Evolutionary conservation across 1,140 invertebrate genomes (phyloP).

Genomic region (Drosophila bocqueti): DNA sequence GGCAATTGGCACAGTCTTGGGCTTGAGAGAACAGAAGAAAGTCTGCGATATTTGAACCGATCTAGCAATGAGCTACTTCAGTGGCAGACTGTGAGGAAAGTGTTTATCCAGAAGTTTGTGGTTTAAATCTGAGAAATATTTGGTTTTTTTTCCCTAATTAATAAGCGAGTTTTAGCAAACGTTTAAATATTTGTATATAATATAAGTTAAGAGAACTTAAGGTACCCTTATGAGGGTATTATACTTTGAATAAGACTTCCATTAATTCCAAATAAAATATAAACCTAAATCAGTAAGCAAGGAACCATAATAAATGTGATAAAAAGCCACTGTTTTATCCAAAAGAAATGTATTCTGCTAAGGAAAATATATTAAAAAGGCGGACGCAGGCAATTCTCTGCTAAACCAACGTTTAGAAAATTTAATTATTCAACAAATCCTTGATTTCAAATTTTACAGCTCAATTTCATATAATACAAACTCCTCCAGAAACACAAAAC

Average conservation of each 20-base stretch:
- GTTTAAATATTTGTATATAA: neutral
- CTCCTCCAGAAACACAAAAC: neutral
- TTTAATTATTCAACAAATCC: neutral
- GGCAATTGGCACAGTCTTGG: slow-evolving; percentile 56
- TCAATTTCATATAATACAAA: neutral
- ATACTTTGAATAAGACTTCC: too few relatives aligned
- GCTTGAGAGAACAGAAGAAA: slow-evolving; percentile 28
- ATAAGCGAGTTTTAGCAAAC: too few relatives aligned
- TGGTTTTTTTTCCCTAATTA: neutral
- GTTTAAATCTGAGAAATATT: neutral
- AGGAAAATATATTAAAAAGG: neutral
- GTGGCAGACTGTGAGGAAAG: slow-evolving; percentile 34
- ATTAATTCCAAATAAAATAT: too few relatives aligned
- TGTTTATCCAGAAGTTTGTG: neutral
- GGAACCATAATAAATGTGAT: neutral
- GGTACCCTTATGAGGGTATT: too few relatives aligned
- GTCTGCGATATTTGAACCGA: slow-evolving; percentile 63
- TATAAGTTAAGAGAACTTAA: too few relatives aligned
- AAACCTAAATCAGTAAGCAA: neutral
- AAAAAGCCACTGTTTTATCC: too few relatives aligned
- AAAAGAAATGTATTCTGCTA: neutral
- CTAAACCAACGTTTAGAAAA: neutral
- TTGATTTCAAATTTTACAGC: neutral
- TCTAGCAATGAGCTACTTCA: slow-evolving; percentile 68
- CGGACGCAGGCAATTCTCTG: too few relatives aligned